Evolutionary conservation across 2,888 invertebrate species (phyloP).

Genomic region (Punctoribates punctum): DNA sequence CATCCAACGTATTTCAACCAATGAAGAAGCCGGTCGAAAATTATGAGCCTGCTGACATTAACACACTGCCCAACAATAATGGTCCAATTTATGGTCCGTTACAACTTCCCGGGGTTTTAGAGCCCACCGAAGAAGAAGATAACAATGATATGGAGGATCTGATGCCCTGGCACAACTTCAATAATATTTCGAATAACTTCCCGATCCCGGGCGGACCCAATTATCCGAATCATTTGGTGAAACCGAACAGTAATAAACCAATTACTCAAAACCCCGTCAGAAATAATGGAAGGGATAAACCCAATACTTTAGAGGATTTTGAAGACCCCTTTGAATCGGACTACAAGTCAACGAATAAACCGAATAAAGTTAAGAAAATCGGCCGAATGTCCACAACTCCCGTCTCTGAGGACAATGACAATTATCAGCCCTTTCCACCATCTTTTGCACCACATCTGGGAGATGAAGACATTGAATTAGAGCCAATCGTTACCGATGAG

Average conservation of each 20-base stretch:
- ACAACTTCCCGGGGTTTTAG: not conserved
- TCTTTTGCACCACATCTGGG: too few relatives aligned
- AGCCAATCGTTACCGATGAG: too few relatives aligned
- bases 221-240: not conserved
- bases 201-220: not conserved
- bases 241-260: not conserved
- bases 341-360: too few relatives aligned
- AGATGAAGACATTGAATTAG: too few relatives aligned
- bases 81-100: not conserved
- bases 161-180: not conserved
- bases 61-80: not conserved
- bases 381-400: too few relatives aligned
- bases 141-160: not conserved
- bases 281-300: too few relatives aligned
- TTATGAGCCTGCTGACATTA: not conserved
- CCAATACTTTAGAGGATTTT: too few relatives aligned
- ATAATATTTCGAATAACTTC: not conserved
- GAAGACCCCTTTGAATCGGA: too few relatives aligned
- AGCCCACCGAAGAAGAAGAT: not conserved
- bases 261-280: not conserved
- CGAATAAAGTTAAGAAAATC: too few relatives aligned
- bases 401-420: too few relatives aligned
- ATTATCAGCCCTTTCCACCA: too few relatives aligned
- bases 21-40: not conserved
- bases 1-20: not conserved